phyloP scores from a whole-genome alignment of 2,113 vertebrate species.

The Spheniscus mendiculus region DNA sequence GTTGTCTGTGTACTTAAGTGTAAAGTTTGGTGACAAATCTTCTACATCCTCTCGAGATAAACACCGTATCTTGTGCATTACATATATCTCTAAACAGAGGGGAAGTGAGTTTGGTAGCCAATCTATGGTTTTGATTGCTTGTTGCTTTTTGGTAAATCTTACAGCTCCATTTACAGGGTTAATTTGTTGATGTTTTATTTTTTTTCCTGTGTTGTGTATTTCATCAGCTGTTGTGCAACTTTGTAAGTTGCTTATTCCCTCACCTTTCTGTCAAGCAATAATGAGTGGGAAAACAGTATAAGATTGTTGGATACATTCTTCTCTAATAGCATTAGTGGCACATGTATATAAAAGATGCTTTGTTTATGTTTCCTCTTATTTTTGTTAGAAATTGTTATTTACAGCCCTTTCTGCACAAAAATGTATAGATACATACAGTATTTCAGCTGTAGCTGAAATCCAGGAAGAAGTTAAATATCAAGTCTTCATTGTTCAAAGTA shows the following conservation, averaged over 20 bases:
- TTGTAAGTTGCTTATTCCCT: not conserved
- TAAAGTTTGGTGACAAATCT: not conserved
- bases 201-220: not conserved
- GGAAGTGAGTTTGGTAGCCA: not conserved
- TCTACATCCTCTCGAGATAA: not conserved
- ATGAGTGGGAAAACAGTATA: not conserved
- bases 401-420: not conserved
- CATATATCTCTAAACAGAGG: not conserved
- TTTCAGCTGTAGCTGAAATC: not conserved
- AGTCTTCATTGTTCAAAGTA: not conserved
- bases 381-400: not conserved
- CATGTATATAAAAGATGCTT: not conserved
- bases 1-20: not conserved
- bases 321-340: not conserved
- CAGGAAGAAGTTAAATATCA: not conserved
- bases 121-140: not conserved
- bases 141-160: not conserved
- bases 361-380: not conserved
- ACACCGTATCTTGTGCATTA: fast-evolving
- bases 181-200: not conserved
- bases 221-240: not conserved
- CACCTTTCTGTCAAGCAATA: not conserved
- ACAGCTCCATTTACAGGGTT: not conserved
- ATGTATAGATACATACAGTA: not conserved
- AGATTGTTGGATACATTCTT: not conserved